phyloP scores from a whole-genome alignment of 2,888 invertebrate species.

The Nomada ferruginata region DNA sequence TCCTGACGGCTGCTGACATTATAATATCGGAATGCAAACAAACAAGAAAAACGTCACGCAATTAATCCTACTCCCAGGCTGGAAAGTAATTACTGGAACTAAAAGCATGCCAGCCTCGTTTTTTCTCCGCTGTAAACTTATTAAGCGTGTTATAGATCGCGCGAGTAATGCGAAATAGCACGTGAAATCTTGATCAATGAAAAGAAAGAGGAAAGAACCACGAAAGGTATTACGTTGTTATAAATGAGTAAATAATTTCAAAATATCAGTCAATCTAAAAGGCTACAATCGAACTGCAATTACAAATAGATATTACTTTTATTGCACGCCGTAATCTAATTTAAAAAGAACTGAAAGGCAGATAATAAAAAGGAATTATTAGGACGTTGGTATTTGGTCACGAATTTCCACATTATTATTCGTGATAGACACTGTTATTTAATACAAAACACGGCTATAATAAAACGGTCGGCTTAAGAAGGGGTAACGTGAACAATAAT shows the following conservation, averaged over 20 bases:
- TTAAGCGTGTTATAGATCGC: slow-evolving; percentile 6
- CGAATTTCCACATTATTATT: neutral
- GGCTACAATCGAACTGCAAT: no score
- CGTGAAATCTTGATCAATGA: neutral
- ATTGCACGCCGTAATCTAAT: no score
- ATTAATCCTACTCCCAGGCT: slow-evolving; percentile 30
- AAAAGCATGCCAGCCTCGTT: neutral
- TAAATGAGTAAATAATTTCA: no score
- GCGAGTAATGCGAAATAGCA: neutral
- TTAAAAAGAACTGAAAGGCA: no score
- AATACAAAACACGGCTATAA: slow-evolving; percentile 24
- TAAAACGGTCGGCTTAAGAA: slow-evolving; percentile 26
- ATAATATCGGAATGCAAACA: slow-evolving; percentile 20
- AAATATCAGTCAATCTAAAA: no score
- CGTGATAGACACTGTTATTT: slow-evolving; percentile 22
- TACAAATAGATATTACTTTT: no score
- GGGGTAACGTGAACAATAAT: slow-evolving; percentile 29
- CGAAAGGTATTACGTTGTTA: no score
- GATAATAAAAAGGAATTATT: no score
- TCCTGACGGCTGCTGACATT: neutral
- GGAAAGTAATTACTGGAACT: slow-evolving; percentile 41
- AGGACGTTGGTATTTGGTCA: neutral
- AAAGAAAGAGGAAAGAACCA: no score
- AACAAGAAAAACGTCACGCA: slow-evolving; percentile 11
- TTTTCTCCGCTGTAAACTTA: slow-evolving; percentile 15